These are phyloP conservation scores for Thymelicus lineola DNA, from an alignment of 2,888 invertebrate species.

Conservation along the genomic window DNA sequence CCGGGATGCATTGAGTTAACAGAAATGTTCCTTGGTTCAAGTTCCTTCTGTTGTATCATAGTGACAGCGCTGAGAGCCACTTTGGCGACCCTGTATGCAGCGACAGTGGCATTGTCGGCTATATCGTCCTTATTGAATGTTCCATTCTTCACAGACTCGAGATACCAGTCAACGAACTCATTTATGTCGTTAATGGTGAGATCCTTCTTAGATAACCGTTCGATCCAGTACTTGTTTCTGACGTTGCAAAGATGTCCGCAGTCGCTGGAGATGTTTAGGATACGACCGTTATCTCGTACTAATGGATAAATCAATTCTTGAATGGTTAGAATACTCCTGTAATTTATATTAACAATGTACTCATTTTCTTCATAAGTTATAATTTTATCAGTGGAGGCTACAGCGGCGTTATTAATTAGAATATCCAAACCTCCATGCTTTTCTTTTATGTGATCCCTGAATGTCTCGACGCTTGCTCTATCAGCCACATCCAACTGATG, in stretches of 20 bases:
- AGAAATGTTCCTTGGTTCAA: constrained; percentile 83
- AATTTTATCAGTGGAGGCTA: constrained; percentile 65
- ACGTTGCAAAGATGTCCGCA: constrained; percentile 86
- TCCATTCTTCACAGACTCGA: constrained; percentile 68
- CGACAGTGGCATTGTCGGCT: constrained; percentile 81
- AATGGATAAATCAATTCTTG: constrained; percentile 89
- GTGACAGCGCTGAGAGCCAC: constrained; percentile 89
- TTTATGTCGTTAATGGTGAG: constrained; percentile 62
- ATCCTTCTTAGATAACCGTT: constrained; percentile 56
- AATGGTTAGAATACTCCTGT: constrained; percentile 85
- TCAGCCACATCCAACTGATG: constrained; percentile 87
- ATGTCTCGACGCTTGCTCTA: constrained; percentile 82
- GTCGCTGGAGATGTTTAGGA: constrained; percentile 90
- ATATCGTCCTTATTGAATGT: constrained; percentile 60
- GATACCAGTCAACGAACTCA: constrained; percentile 87
- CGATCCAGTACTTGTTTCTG: constrained; percentile 71
- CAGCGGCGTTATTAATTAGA: constrained; percentile 90
- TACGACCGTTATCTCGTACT: constrained; percentile 87
- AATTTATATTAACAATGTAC: constrained; percentile 88
- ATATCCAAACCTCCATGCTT: constrained; percentile 89
- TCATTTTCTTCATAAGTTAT: constrained; percentile 76
- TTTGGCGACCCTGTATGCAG: constrained; percentile 89
- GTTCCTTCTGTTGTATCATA: constrained; percentile 86
- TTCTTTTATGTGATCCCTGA: constrained; percentile 83
- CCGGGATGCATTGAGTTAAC: constrained; percentile 90